Base-by-base conservation (phyloP, 2,113 vertebrate species). In the Donacobius atricapilla region DNA sequence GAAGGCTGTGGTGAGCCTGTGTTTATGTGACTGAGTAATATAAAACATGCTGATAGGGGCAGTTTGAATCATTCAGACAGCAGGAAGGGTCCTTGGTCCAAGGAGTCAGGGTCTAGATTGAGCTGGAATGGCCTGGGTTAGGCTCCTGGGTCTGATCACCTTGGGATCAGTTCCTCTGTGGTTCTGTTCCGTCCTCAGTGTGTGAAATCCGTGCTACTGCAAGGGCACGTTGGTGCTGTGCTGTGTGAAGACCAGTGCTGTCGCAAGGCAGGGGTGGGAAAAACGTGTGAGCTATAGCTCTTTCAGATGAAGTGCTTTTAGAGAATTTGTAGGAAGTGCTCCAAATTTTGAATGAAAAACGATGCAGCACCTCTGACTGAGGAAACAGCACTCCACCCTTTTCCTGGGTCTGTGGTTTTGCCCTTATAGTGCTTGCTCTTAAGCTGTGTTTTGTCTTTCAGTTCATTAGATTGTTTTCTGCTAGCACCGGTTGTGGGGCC, bases 311-410 rank as follows among this genome's bases (percentile, higher is more conserved):
- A 15, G 21, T 42, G 13, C 9, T 83, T 51, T 50, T 5, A 23
- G 12, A 39, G 30, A 35, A 37, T 51, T 84, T 73, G 30, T 15
- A 50, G 64, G 39, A 69, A 73, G 30, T 7, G 7, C 39, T 72
- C 47, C 35, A n/a, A 14, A 47, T 45, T 53, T 24, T 45, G 28
- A 57, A 71, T 10, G 50, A 3, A 42, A 72, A 87, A n/a, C 3
- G 19, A 15, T 1, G 1, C 15, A 75, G 78, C 40, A 51, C 27
- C 33, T 28, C 2, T 30, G 48, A 13, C 0, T 51, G 39, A 60
- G 57, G 61, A 64, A 77, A 61, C 0, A 40, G 33, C n/a, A 58
- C 2, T 5, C 6, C 11, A 35, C 0, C 0, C 7, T 66, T 83
- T 11, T 60, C 22, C 23, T 42, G 19, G 7, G 1, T 21, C 65